phyloP scores from a whole-genome alignment of 2,888 invertebrate genomes.

The Pinctada fucata region DNA sequence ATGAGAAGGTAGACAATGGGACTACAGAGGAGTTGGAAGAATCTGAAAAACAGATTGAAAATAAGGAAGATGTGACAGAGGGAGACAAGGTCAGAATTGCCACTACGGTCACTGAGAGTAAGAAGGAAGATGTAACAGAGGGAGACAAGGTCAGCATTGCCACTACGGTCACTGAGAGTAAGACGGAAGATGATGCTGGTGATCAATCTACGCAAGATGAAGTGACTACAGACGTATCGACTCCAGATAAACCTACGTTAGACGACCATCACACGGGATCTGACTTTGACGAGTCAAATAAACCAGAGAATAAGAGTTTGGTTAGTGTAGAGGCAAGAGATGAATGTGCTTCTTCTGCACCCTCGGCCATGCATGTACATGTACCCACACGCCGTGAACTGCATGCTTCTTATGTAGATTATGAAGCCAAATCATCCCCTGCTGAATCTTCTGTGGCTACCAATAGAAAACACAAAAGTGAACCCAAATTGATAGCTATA shows the following conservation, averaged over 20 bases:
- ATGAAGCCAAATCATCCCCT: constrained; percentile 5
- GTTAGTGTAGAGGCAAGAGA: background rate
- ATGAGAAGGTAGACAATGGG: background rate
- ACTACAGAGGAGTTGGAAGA: background rate
- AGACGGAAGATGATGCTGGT: background rate
- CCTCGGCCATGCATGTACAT: background rate
- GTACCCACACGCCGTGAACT: constrained; percentile 25
- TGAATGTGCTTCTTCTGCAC: background rate
- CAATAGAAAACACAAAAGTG: constrained; percentile 51
- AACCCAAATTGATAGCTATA: constrained; percentile 64
- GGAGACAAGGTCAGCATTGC: background rate
- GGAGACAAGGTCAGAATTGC: background rate
- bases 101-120: background rate
- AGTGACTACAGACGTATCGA: too few relatives aligned
- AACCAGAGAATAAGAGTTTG: background rate
- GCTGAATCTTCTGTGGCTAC: constrained; percentile 46
- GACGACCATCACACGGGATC: background rate
- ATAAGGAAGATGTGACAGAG: background rate
- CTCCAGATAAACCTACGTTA: background rate
- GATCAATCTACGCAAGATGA: background rate
- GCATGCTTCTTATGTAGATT: constrained; percentile 26
- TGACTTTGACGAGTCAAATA: background rate
- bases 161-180: background rate
- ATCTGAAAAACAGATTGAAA: background rate
- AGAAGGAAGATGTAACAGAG: background rate